phyloP scores from a whole-genome alignment of 2,888 invertebrate species.

The Dusona sp. region DNA sequence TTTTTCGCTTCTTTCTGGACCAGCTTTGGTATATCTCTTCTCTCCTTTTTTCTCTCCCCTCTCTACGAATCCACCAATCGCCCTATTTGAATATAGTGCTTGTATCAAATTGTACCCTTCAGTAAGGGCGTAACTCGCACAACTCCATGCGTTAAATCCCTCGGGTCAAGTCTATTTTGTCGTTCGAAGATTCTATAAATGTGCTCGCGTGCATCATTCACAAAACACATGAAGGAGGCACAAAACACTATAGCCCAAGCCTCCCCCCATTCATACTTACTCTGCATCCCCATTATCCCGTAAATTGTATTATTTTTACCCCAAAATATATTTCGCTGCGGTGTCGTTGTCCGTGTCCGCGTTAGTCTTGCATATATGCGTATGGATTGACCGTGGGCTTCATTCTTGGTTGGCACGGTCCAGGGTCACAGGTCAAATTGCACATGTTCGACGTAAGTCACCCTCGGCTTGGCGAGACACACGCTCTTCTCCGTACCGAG shows the following conservation, averaged over 20 bases:
- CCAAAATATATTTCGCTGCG: conserved; percentile 82
- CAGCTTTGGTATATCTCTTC: conserved; percentile 37
- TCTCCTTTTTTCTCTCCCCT: conserved; percentile 41
- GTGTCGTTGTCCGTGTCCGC: conserved; percentile 69
- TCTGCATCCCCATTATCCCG: conserved; percentile 81
- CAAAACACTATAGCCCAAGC: conserved; percentile 43
- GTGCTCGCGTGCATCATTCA: conserved; percentile 46
- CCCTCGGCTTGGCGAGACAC: conserved; percentile 73
- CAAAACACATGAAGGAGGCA: conserved; percentile 40
- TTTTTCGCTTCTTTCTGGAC: conserved; percentile 55
- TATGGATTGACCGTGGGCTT: conserved; percentile 43
- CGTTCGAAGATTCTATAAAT: background rate
- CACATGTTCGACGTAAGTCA: conserved; percentile 83
- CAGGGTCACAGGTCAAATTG: conserved; percentile 84
- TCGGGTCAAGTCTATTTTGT: background rate
- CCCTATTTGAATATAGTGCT: conserved; percentile 65
- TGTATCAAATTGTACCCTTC: background rate
- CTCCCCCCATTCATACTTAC: conserved; percentile 33
- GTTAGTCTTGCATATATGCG: conserved; percentile 38
- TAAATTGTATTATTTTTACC: conserved; percentile 85
- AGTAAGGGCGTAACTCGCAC: background rate
- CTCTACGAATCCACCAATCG: conserved; percentile 47
- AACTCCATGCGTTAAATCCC: background rate
- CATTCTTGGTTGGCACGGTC: conserved; percentile 40
- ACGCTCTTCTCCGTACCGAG: conserved; percentile 36